phyloP scores from a whole-genome alignment of 2,113 vertebrate species.

The Lasiurus cinereus region DNA sequence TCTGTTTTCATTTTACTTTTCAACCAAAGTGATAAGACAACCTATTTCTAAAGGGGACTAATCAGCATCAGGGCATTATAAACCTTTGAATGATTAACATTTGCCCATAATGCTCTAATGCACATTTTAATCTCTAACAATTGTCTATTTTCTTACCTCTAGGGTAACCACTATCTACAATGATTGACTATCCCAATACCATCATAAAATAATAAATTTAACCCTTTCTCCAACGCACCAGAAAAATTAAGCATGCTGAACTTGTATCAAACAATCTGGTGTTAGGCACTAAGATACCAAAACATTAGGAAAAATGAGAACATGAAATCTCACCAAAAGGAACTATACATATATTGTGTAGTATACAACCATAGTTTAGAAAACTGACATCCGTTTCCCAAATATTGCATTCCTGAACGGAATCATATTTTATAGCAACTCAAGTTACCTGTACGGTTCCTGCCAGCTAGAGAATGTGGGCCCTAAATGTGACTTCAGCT shows the following conservation, averaged over 20 bases:
- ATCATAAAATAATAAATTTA: slow-evolving; percentile 7
- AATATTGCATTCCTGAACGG: neutral
- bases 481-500: neutral
- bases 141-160: neutral
- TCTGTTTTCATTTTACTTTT: slow-evolving; percentile 30
- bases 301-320: slow-evolving; percentile 1
- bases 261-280: slow-evolving; percentile 12
- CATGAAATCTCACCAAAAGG: neutral
- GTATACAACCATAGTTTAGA: neutral
- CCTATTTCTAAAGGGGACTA: slow-evolving; percentile 22
- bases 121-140: neutral
- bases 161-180: neutral
- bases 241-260: neutral
- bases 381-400: neutral
- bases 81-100: slow-evolving; percentile 14
- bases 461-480: neutral
- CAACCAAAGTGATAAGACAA: neutral
- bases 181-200: neutral
- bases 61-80: neutral
- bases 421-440: neutral
- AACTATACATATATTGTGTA: neutral
- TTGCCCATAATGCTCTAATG: neutral
- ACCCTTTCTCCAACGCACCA: neutral
- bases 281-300: neutral
- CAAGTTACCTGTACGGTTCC: neutral